phyloP scores from a whole-genome alignment of 2,797 vertebrate genomes.

The Falco berigora region DNA sequence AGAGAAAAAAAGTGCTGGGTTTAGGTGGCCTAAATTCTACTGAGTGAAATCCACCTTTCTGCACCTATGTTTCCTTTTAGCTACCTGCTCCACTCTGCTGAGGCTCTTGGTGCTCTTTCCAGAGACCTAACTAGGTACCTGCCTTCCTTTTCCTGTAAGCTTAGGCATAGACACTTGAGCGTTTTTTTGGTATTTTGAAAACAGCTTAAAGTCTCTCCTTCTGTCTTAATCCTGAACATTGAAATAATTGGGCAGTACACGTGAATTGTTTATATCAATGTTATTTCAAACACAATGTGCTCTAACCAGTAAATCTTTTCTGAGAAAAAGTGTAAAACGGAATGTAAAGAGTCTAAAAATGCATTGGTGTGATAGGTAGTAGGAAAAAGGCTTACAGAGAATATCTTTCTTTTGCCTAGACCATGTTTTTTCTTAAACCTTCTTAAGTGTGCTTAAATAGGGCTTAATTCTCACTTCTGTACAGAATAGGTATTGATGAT shows the following conservation, averaged over 20 bases:
- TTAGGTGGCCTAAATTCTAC: not conserved
- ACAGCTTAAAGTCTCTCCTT: not conserved
- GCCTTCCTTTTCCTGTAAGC: not conserved
- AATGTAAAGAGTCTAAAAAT: not conserved
- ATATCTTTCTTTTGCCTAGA: not conserved
- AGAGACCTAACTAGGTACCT: not conserved
- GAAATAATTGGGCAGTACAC: not conserved
- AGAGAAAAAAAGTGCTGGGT: not conserved
- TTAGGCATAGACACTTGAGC: rapidly evolving
- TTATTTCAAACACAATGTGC: not conserved
- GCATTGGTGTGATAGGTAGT: not conserved
- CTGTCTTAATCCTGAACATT: not conserved
- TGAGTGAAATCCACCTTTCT: not conserved
- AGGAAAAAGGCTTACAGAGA: not conserved
- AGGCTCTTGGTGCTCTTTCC: not conserved
- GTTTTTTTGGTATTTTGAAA: not conserved
- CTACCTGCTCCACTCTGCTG: not conserved
- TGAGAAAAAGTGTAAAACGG: not conserved
- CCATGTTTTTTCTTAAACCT: not conserved
- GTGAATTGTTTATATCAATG: not conserved
- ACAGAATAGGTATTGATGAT: not conserved
- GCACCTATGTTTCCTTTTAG: not conserved
- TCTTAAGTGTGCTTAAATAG: not conserved
- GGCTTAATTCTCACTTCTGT: not conserved
- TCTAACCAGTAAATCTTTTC: not conserved